phyloP scores from a whole-genome alignment of 2,888 invertebrate species.

The Agapostemon virescens region DNA sequence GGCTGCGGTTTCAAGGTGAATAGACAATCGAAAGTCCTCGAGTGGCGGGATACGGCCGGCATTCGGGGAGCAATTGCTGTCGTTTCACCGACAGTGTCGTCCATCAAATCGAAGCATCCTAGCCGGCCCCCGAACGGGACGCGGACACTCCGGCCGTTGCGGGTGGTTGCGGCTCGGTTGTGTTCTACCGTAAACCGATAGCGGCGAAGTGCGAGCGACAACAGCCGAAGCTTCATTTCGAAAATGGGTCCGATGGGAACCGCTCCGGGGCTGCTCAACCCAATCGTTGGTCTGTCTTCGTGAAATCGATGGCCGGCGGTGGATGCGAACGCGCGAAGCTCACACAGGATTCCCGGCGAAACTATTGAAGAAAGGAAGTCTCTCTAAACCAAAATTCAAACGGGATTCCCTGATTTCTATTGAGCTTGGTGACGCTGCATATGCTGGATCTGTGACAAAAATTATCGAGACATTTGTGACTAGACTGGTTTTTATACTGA shows the following conservation, averaged over 20 bases:
- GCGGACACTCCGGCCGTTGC: conserved; percentile 13
- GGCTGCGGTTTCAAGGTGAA: conserved; percentile 57
- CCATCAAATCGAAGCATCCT: conserved; percentile 44
- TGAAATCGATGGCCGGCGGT: conserved; percentile 20
- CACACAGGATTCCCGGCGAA: background rate
- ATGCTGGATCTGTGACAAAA: background rate
- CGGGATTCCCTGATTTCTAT: background rate
- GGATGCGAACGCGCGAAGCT: too few relatives aligned
- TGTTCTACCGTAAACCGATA: conserved; percentile 45
- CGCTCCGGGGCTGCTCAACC: background rate
- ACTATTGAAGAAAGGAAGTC: background rate
- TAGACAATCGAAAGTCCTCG: conserved; percentile 54
- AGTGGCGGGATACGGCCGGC: conserved; percentile 10
- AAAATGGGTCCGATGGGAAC: conserved; percentile 30
- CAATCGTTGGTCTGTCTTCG: conserved; percentile 13
- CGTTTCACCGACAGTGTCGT: conserved; percentile 46
- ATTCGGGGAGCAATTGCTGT: conserved; percentile 31
- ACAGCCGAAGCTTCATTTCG: conserved; percentile 19
- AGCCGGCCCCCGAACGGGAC: conserved; percentile 20
- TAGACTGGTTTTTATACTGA: too few relatives aligned
- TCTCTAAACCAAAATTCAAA: background rate
- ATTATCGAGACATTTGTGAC: too few relatives aligned
- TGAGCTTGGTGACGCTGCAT: background rate
- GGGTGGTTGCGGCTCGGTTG: conserved; percentile 30
- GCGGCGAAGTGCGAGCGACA: conserved; percentile 11